phyloP scores from a whole-genome alignment of 2,113 vertebrate genomes.

The Tapirus terrestris region DNA sequence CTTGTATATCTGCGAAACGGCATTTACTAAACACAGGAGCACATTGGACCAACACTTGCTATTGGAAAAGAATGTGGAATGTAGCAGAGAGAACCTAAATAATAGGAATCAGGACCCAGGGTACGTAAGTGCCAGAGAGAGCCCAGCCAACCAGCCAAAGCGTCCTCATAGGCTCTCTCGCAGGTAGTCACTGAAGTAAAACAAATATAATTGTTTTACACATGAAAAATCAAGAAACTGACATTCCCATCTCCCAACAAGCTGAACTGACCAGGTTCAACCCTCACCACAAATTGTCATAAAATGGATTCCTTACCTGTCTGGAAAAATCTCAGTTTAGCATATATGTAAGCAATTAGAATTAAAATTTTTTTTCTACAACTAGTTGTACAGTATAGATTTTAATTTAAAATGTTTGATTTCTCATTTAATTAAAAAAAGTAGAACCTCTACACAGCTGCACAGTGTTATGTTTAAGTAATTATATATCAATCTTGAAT shows the following conservation, averaged over 20 bases:
- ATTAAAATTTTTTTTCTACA: not conserved
- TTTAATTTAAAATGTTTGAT: not conserved
- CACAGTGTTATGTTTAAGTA: not conserved
- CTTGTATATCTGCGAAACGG: conserved; percentile 61
- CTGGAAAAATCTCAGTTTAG: not conserved
- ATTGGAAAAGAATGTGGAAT: not conserved
- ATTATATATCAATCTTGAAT: conserved; percentile 65
- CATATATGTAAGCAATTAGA: not conserved
- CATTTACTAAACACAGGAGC: conserved; percentile 58
- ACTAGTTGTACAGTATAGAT: not conserved
- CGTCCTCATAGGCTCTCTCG: not conserved
- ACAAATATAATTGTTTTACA: not conserved
- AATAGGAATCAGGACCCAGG: not conserved
- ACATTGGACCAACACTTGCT: not conserved
- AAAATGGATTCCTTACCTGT: not conserved
- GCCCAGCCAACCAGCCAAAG: not conserved
- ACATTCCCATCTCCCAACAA: not conserved
- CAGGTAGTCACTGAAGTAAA: not conserved
- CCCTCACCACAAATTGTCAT: not conserved
- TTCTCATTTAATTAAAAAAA: conserved; percentile 8
- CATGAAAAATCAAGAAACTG: not conserved
- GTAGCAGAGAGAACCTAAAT: not conserved
- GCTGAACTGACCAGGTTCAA: not conserved
- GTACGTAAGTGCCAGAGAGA: not conserved
- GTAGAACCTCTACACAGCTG: not conserved